phyloP scores from a whole-genome alignment of 2,797 vertebrate species.

The Margarornis squamiger region DNA sequence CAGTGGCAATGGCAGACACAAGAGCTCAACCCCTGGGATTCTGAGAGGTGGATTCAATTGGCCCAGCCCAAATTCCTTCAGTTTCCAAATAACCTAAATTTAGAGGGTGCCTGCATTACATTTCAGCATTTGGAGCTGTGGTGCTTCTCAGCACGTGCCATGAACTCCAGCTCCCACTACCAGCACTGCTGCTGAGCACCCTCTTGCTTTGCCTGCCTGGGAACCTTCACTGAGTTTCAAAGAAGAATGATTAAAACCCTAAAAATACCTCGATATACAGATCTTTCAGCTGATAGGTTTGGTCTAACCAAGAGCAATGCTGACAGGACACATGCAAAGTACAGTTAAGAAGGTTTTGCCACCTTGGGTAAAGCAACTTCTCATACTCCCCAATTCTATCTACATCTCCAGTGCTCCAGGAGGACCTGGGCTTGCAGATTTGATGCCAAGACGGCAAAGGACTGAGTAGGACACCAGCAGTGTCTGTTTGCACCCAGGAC shows the following conservation, averaged over 20 bases:
- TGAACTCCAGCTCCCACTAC: not conserved
- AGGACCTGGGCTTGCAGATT: not conserved
- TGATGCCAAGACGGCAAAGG: not conserved
- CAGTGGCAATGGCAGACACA: not conserved
- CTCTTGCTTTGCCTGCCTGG: not conserved
- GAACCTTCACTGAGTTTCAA: not conserved
- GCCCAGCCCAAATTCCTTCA: not conserved
- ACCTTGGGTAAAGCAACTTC: not conserved
- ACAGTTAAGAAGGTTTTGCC: not conserved
- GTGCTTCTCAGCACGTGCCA: not conserved
- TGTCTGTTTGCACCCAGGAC: not conserved
- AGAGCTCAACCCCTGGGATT: not conserved
- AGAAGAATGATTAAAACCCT: not conserved
- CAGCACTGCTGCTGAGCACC: not conserved
- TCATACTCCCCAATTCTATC: not conserved
- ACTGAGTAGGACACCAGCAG: not conserved
- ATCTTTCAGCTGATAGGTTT: not conserved
- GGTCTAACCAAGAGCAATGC: not conserved
- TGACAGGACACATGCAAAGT: not conserved
- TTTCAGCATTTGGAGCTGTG: not conserved
- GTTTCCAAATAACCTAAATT: not conserved
- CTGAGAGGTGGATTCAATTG: not conserved
- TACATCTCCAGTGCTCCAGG: not conserved
- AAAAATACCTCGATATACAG: not conserved
- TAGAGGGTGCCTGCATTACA: not conserved